Conservation (phyloP, 2,113 vertebrate genomes). For the Ellobius talpinus region DNA sequence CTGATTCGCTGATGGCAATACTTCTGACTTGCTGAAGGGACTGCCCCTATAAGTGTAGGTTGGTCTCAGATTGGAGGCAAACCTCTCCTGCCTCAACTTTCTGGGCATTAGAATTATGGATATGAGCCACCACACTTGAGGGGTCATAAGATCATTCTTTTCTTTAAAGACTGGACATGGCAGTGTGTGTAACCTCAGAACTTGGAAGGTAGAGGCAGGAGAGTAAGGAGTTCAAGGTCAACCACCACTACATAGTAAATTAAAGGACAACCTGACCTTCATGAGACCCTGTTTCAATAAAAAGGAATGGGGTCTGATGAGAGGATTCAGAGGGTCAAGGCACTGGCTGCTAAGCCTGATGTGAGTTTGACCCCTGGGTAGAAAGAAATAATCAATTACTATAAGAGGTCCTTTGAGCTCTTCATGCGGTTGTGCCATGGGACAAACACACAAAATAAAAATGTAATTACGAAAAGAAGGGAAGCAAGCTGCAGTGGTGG, state of each 20-base stretch:
- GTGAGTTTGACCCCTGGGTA: too few relatives aligned
- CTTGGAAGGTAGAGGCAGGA: not conserved
- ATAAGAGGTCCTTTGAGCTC: not conserved
- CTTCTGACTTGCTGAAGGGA: constrained; percentile 45
- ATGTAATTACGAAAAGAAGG: not conserved
- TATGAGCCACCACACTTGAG: not conserved
- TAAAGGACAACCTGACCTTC: not conserved
- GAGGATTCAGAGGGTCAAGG: not conserved
- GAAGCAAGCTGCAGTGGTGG: not conserved
- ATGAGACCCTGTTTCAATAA: not conserved
- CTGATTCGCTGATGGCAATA: constrained; percentile 40
- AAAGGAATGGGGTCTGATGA: not conserved
- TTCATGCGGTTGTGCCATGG: too few relatives aligned
- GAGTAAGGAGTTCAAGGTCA: not conserved
- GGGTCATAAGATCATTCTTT: not conserved
- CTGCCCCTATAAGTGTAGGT: not conserved
- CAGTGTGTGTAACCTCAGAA: not conserved
- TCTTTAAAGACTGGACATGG: not conserved
- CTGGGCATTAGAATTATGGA: not conserved
- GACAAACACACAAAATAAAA: not conserved
- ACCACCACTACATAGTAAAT: not conserved
- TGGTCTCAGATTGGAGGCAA: not conserved
- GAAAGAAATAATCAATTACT: not conserved
- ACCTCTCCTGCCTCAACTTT: not conserved
- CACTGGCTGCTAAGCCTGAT: too few relatives aligned